Evolutionary conservation across 1,140 invertebrate genomes (phyloP).

Genomic region (Melipona quadrifasciata): DNA sequence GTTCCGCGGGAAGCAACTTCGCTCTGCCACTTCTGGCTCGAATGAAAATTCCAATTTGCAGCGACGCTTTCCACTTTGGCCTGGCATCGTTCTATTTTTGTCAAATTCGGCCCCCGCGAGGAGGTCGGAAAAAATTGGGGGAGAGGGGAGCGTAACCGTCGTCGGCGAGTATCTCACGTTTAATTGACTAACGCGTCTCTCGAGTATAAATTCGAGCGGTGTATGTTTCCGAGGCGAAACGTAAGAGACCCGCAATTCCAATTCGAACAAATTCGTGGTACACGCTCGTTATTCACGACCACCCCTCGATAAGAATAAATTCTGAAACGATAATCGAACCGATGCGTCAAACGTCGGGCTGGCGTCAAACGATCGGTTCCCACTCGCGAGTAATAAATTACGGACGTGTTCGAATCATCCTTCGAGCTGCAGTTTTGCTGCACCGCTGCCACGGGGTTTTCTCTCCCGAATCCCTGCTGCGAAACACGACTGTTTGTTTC

Average conservation of each 20-base stretch:
- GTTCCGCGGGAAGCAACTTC: not conserved
- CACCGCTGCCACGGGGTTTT: not conserved
- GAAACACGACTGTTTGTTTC: not conserved
- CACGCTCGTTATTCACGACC: conserved; percentile 26
- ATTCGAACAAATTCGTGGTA: conserved; percentile 21
- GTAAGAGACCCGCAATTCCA: conserved; percentile 25
- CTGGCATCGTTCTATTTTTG: not conserved
- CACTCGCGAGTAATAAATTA: not conserved
- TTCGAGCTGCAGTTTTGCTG: not conserved
- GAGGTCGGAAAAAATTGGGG: no score
- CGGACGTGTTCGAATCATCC: not conserved
- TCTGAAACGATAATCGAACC: conserved; percentile 12
- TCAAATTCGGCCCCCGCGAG: no score
- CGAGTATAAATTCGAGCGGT: conserved; percentile 2
- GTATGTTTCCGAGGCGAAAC: conserved; percentile 13
- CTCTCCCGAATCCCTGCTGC: no score
- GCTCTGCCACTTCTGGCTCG: not conserved
- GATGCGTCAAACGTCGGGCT: not conserved
- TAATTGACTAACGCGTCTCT: not conserved
- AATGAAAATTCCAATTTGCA: conserved; percentile 16
- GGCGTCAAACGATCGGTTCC: no score
- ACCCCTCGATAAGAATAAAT: conserved; percentile 42
- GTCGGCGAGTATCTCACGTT: not conserved
- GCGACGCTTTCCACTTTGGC: not conserved
- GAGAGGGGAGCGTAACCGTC: not conserved